Conservation (phyloP, 1,140 invertebrate species). For the Nymphalis io region DNA sequence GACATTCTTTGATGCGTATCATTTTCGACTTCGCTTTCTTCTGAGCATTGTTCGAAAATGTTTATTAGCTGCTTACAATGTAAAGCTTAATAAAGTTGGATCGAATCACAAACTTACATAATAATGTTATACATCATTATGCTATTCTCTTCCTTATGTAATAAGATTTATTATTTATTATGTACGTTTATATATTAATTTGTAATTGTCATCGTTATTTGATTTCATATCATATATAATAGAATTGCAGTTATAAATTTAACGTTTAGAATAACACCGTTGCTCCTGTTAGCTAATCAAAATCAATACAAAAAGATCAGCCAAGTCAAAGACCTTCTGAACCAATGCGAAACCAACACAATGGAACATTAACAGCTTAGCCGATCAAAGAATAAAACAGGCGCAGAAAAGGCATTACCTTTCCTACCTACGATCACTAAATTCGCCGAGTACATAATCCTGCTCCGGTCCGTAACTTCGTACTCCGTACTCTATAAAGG, state of each 20-base stretch:
- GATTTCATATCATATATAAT: neutral
- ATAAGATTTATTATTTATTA: no score
- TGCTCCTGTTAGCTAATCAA: constrained; percentile 16
- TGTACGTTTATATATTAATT: no score
- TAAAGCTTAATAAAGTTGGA: neutral
- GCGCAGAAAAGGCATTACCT: constrained; percentile 40
- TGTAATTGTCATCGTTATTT: neutral
- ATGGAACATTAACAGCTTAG: constrained; percentile 56
- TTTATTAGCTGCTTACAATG: neutral
- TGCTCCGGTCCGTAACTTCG: constrained; percentile 56
- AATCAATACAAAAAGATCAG: constrained; percentile 20
- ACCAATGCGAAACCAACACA: constrained; percentile 42
- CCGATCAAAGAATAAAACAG: constrained; percentile 53
- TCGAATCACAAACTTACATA: neutral
- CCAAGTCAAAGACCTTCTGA: constrained; percentile 22
- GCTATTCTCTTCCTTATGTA: no score
- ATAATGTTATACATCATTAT: no score
- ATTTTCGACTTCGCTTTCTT: constrained; percentile 5
- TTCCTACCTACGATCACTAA: constrained; percentile 51
- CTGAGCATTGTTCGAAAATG: neutral
- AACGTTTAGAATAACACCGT: constrained; percentile 5
- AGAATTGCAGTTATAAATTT: neutral
- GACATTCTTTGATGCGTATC: constrained; percentile 9
- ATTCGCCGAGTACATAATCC: constrained; percentile 47
- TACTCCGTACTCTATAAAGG: constrained; percentile 42